Evolutionary conservation across 92 coral and sea anemone species (phyloP), one percentile per base, ranked within the genome.

Genomic region (Porites divaricata): DNA sequence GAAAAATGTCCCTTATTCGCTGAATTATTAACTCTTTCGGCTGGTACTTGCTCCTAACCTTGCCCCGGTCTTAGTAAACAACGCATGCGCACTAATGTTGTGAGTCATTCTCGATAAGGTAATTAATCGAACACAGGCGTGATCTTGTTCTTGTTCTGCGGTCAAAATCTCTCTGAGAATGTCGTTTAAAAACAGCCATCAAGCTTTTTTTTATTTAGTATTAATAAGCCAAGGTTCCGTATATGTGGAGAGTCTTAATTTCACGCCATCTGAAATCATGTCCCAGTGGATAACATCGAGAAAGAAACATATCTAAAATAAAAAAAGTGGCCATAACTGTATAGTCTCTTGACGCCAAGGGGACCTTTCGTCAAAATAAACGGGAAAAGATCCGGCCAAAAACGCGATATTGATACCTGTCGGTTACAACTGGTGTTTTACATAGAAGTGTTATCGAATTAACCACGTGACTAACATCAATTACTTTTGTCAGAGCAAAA

Each of bases 81-180:
- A 73, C 86, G 79, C 86, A 51, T 62, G 86, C 86, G 72, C 79
- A 82, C 48, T 82, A 66, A 61, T 52, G 63, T 58, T 16, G 86
- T 82, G 86, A 82, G 86, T 82, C 79, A 82, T 82, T 63, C 45
- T 15, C 61, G 86, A 82, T 82, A 72, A 82, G 86, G 73, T 82
- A 78, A 82, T 82, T 72, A 63, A 82, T 28, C 72, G 63, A 62
- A 61, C 50, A 22, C 41, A 64, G 50, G 61, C 45, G 50, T 82
- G 72, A 63, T 72, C 79, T 82, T 63, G 79, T 78, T 6, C 73
- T 52, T 58, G 70, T 28, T 67, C 81, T 19, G 28, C 45, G 15
- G 4, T 16, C 28, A 77, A 74, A 13, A n/a, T 48, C 26, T 23
- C 3, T 54, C 59, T 2, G 2, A 54, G 16, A 15, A 54, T 35